Evolutionary conservation across 2,113 vertebrate species (phyloP).

Genomic region (Addax nasomaculatus): DNA sequence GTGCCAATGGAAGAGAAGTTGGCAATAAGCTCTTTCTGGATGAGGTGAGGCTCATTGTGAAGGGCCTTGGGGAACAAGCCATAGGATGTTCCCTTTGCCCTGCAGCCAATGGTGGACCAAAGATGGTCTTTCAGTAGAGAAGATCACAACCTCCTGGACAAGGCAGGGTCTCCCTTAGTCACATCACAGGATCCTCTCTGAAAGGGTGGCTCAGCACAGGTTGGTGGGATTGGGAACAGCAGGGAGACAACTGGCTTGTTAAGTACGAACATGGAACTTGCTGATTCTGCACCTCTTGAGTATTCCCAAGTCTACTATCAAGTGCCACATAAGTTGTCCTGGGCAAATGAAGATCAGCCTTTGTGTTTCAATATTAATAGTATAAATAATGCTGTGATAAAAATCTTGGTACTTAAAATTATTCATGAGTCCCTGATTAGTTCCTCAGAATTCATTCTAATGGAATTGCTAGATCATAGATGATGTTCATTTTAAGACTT

Average conservation of each 20-base stretch:
- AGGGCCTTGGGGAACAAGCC: background rate
- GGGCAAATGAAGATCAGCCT: background rate
- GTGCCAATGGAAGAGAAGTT: background rate
- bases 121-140: background rate
- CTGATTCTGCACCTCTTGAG: background rate
- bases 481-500: background rate
- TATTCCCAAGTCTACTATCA: background rate
- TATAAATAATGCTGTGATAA: background rate
- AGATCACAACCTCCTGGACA: background rate
- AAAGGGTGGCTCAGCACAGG: background rate
- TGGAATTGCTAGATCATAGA: background rate
- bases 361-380: background rate
- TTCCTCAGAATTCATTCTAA: background rate
- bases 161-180: background rate
- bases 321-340: background rate
- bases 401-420: background rate
- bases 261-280: rapidly evolving
- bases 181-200: background rate
- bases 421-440: background rate
- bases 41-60: background rate
- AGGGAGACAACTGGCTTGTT: background rate
- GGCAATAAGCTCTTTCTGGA: background rate
- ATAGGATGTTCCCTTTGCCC: background rate
- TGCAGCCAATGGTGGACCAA: background rate
- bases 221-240: background rate